Evolutionary conservation across 2,797 vertebrate genomes (phyloP).

Genomic region (Sebastes flavidus): DNA sequence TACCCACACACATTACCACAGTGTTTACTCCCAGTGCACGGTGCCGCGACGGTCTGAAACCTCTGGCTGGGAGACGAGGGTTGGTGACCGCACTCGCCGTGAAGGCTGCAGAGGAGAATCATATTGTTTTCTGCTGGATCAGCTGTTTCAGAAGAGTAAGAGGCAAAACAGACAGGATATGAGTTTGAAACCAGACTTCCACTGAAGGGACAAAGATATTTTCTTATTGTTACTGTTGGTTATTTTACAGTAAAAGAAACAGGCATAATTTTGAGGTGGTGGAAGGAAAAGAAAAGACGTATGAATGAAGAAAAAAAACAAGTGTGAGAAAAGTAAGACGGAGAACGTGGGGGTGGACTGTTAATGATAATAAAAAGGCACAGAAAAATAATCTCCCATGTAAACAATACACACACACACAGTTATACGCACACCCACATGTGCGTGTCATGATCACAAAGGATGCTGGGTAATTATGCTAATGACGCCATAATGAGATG

Average conservation of each 20-base stretch:
- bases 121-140: conserved; percentile 40
- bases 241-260: neutral
- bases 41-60: conserved; percentile 37
- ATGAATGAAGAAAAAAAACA: neutral
- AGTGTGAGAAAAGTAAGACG: conserved; percentile 11
- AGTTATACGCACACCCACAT: neutral
- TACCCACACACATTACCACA: conserved; percentile 43
- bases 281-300: neutral
- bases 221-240: neutral
- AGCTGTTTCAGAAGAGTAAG: conserved; percentile 30
- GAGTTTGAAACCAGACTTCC: neutral
- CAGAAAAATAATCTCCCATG: conserved; percentile 30
- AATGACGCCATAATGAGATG: conserved; percentile 79
- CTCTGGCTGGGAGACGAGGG: conserved; percentile 45
- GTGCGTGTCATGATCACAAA: conserved; percentile 75
- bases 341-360: conserved; percentile 34
- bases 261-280: neutral
- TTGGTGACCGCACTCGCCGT: conserved; percentile 26
- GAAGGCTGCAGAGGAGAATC: conserved; percentile 20
- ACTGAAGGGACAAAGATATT: neutral
- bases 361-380: conserved; percentile 46
- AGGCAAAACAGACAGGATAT: neutral
- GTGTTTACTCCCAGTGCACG: conserved; percentile 52
- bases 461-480: conserved; percentile 80
- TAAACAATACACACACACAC: conserved; percentile 39